These are phyloP conservation scores for Drosophila tsacasi DNA, from an alignment of 1,140 invertebrate genomes.

Conservation along the genomic window DNA sequence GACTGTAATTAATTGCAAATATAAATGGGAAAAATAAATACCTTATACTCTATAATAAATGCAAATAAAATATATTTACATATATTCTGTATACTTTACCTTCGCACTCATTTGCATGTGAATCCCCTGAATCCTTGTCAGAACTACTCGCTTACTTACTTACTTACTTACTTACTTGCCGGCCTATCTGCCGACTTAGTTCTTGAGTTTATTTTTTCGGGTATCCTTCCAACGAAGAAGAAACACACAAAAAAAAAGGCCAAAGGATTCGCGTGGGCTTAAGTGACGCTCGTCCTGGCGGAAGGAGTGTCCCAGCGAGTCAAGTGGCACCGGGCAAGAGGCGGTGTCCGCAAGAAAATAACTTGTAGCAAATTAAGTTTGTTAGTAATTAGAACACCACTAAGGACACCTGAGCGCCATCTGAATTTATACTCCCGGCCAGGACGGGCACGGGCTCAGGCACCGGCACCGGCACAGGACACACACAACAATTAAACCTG, in stretches of 20 bases:
- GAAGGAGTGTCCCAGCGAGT: conserved; percentile 13
- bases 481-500: conserved; percentile 77
- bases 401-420: conserved; percentile 79
- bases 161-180: neutral
- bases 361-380: conserved; percentile 83
- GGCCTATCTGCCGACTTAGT: conserved; percentile 27
- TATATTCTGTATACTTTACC: neutral
- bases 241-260: neutral
- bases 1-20: conserved; percentile 8
- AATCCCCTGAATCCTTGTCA: conserved; percentile 13
- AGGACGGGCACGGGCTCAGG: conserved; percentile 12
- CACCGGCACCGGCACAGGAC: conserved; percentile 9
- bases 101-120: conserved; percentile 23
- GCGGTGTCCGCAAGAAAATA: conserved; percentile 70
- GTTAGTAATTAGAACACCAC: conserved; percentile 84
- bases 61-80: neutral
- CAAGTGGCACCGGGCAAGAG: conserved; percentile 33
- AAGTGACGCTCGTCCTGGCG: conserved; percentile 35
- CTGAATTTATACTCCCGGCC: conserved; percentile 32
- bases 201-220: conserved; percentile 29
- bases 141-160: neutral
- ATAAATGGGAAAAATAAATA: conserved; percentile 6
- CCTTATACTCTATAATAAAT: neutral
- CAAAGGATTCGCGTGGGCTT: conserved; percentile 42
- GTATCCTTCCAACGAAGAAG: neutral